Percentiles rank a stretch among this genome's conserved stretches.
Conservation (phyloP, 2,113 vertebrate genomes). For the Notiomystis cincta region DNA sequence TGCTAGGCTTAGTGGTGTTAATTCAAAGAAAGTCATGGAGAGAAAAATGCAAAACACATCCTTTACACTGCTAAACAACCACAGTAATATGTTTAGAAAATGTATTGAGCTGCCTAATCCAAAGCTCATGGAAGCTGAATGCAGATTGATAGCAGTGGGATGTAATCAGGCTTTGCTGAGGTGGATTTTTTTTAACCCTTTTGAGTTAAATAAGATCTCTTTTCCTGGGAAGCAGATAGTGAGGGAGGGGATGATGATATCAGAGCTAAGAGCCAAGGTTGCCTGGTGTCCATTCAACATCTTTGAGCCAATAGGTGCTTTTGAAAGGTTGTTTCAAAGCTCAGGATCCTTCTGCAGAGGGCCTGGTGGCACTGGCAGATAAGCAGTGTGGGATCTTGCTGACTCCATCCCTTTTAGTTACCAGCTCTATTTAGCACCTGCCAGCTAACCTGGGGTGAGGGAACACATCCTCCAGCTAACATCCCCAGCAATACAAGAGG, state of each 20-base stretch:
- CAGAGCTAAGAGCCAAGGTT: background rate
- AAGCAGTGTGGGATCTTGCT: background rate
- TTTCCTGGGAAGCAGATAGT: background rate
- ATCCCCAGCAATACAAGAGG: background rate
- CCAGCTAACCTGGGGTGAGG: background rate
- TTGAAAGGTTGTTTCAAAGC: background rate
- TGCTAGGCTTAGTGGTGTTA: background rate
- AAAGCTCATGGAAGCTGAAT: background rate
- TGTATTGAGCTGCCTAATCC: background rate
- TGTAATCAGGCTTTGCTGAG: background rate
- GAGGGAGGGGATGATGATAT: background rate
- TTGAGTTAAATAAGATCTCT: background rate
- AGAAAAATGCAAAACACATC: background rate
- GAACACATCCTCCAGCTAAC: background rate
- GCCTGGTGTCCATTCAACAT: accelerated
- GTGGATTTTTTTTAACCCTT: background rate
- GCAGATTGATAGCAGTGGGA: background rate
- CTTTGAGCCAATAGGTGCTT: background rate
- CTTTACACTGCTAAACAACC: background rate
- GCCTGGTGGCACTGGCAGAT: background rate
- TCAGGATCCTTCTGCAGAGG: background rate
- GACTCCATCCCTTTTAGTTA: background rate
- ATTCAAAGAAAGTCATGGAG: background rate
- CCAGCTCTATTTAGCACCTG: background rate
- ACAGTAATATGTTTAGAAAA: background rate